These are phyloP conservation scores for Callionymus lyra DNA, from an alignment of 2,113 vertebrate genomes.

Conservation along the genomic window DNA sequence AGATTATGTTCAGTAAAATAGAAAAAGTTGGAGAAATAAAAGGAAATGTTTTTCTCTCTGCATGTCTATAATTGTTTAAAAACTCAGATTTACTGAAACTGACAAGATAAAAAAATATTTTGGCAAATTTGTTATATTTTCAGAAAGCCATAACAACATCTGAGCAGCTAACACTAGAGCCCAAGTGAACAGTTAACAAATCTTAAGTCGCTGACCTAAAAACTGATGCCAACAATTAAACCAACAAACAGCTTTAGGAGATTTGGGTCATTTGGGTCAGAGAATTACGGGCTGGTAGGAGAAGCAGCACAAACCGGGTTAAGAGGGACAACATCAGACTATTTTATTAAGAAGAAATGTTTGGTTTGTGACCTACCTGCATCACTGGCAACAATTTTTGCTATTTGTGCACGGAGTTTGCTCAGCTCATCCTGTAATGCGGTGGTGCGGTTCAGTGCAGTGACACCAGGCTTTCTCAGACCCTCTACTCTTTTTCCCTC, in stretches of 20 bases:
- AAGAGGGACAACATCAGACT: too few relatives aligned
- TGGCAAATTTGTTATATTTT: too few relatives aligned
- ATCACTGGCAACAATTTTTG: conserved; percentile 84
- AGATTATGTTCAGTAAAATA: too few relatives aligned
- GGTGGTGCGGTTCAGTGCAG: conserved; percentile 84
- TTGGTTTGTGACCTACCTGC: conserved; percentile 64
- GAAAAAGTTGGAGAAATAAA: too few relatives aligned
- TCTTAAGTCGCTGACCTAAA: conserved; percentile 31
- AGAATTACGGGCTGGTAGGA: not conserved
- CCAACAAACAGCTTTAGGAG: conserved; percentile 20
- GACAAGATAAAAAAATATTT: too few relatives aligned
- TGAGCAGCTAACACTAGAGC: not conserved
- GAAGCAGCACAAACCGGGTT: too few relatives aligned
- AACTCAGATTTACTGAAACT: too few relatives aligned
- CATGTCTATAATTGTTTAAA: too few relatives aligned
- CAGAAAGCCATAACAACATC: not conserved
- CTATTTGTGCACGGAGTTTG: conserved; percentile 87
- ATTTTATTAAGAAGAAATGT: too few relatives aligned
- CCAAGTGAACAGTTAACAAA: conserved; percentile 5
- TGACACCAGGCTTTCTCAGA: conserved; percentile 84
- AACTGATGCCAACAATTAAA: conserved; percentile 30
- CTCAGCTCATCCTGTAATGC: conserved; percentile 94
- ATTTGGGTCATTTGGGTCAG: conserved; percentile 26
- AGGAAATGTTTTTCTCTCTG: too few relatives aligned
- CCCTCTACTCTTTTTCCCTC: conserved; percentile 86